These are phyloP conservation scores for Sepiola atlantica DNA, from an alignment of 2,888 invertebrate species.

Conservation along the genomic window DNA sequence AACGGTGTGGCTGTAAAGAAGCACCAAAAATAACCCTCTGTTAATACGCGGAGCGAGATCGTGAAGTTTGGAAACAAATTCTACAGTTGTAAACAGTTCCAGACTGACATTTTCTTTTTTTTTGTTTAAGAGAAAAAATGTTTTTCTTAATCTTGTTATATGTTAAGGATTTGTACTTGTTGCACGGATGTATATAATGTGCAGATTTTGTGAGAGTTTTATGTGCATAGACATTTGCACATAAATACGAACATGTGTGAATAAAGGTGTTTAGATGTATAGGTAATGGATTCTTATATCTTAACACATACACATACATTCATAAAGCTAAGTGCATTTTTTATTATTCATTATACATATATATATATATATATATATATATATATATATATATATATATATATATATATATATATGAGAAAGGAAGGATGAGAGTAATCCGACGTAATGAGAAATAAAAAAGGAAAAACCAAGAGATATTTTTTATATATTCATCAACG, in stretches of 20 bases:
- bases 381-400: background rate
- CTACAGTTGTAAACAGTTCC: background rate
- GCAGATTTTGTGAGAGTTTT: conserved; percentile 11
- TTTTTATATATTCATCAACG: too few species aligned
- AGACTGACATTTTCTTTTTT: background rate
- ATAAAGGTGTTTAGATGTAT: background rate
- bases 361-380: background rate
- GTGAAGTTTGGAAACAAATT: conserved; percentile 7
- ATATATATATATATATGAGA: background rate
- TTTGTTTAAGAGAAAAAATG: background rate
- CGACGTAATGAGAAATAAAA: too few species aligned
- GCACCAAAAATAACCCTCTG: background rate
- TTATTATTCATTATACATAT: too few species aligned
- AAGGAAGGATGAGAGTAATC: too few species aligned
- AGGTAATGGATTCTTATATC: background rate
- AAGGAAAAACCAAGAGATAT: too few species aligned
- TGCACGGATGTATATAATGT: background rate
- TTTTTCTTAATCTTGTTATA: background rate
- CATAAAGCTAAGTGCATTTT: too few species aligned
- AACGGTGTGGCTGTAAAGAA: too few species aligned
- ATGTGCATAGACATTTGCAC: background rate
- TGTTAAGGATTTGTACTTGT: background rate
- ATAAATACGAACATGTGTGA: background rate
- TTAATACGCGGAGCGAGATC: background rate
- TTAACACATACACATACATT: background rate